Evolutionary conservation across 2,113 vertebrate genomes (phyloP).

Genomic region (Atlantisia rogersi): DNA sequence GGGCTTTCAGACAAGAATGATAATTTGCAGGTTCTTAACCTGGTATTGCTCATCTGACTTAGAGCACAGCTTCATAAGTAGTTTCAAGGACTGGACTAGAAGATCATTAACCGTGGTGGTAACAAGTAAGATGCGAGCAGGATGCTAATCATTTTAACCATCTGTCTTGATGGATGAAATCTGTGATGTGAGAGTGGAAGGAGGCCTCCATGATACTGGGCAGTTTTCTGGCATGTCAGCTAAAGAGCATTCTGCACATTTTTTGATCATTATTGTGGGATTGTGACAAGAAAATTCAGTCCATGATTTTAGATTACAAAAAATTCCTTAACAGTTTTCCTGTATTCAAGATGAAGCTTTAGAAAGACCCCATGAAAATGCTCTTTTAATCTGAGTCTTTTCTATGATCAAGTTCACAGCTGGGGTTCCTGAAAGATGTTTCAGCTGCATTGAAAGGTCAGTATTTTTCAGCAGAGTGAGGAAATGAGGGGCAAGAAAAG

Average conservation of each 20-base stretch:
- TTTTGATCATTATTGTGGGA: background rate
- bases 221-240: background rate
- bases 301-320: background rate
- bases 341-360: background rate
- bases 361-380: background rate
- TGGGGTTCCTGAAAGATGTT: background rate
- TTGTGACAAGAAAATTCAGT: background rate
- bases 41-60: background rate
- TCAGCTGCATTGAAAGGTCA: background rate
- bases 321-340: background rate
- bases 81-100: background rate
- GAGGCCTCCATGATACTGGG: background rate
- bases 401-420: background rate
- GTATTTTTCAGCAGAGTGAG: background rate
- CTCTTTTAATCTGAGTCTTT: background rate
- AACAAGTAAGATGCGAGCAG: background rate
- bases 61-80: background rate
- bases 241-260: background rate
- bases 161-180: background rate
- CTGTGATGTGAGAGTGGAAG: background rate
- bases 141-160: background rate
- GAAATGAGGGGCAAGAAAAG: background rate
- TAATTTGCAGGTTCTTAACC: background rate
- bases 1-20: background rate
- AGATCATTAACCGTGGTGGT: background rate